phyloP scores from a whole-genome alignment of 2,113 vertebrate genomes.

The Catharus bicknelli region DNA sequence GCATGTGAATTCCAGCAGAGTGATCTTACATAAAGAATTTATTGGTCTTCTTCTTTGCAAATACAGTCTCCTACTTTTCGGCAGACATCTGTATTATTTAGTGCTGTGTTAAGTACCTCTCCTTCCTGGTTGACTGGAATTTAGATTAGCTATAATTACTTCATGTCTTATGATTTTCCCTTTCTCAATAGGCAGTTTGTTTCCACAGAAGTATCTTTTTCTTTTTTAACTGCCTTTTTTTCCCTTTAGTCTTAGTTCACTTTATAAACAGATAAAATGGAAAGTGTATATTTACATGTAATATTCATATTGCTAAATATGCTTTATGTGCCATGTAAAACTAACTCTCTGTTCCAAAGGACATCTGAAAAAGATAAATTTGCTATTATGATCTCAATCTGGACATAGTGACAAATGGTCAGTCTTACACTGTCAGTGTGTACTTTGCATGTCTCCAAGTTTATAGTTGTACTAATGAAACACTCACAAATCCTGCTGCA shows the following conservation, averaged over 20 bases:
- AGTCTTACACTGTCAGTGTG: background rate
- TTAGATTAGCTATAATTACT: background rate
- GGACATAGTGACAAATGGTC: background rate
- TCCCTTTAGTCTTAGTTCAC: background rate
- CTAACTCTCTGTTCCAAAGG: background rate
- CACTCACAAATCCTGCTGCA: background rate
- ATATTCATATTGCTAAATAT: background rate
- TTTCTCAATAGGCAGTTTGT: background rate
- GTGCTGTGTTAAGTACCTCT: background rate
- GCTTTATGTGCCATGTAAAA: background rate
- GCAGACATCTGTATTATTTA: background rate
- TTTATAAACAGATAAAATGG: background rate
- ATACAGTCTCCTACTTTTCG: background rate
- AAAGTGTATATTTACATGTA: background rate
- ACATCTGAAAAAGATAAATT: background rate
- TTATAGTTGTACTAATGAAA: background rate
- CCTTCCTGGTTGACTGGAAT: background rate
- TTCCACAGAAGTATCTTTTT: background rate
- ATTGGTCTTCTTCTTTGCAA: background rate
- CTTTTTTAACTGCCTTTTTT: background rate
- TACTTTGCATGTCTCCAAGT: background rate
- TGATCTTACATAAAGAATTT: background rate
- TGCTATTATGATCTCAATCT: background rate
- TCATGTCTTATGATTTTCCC: background rate
- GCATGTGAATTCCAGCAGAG: background rate